phyloP scores from a whole-genome alignment of 2,113 vertebrate species.

The Athene noctua region DNA sequence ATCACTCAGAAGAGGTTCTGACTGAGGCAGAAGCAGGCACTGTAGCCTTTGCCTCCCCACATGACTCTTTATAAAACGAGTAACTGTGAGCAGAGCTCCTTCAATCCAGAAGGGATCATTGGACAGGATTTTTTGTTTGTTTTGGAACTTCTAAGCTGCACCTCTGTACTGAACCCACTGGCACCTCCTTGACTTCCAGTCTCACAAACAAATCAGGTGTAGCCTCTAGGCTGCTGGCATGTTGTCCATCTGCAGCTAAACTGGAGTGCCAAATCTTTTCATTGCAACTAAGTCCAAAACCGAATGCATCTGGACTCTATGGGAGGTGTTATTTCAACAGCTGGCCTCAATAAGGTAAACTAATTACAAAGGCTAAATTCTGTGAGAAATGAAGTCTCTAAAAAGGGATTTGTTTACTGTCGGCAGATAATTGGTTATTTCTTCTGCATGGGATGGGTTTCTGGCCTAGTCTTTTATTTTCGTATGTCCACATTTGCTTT shows the following conservation, averaged over 20 bases:
- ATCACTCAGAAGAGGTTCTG: background rate
- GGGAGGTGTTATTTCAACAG: constrained; percentile 25
- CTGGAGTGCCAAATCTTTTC: background rate
- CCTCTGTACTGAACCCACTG: background rate
- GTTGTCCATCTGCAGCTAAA: background rate
- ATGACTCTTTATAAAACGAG: background rate
- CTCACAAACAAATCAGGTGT: background rate
- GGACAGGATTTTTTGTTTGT: background rate
- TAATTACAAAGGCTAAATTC: constrained; percentile 21
- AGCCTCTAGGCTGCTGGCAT: background rate
- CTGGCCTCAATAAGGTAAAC: constrained; percentile 16
- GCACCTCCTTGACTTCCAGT: background rate
- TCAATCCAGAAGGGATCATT: background rate
- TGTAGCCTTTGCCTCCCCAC: background rate
- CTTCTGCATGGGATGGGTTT: background rate
- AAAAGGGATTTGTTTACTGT: constrained; percentile 3
- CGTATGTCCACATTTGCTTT: background rate
- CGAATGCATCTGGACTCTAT: background rate
- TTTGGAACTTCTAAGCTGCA: background rate
- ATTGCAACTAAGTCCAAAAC: background rate
- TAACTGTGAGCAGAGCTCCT: background rate
- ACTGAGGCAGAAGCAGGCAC: background rate
- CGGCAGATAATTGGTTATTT: background rate
- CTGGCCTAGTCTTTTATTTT: background rate
- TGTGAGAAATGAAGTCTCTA: background rate